Base-by-base conservation (phyloP, 2,888 invertebrate genomes). In the Blera fallax region DNA sequence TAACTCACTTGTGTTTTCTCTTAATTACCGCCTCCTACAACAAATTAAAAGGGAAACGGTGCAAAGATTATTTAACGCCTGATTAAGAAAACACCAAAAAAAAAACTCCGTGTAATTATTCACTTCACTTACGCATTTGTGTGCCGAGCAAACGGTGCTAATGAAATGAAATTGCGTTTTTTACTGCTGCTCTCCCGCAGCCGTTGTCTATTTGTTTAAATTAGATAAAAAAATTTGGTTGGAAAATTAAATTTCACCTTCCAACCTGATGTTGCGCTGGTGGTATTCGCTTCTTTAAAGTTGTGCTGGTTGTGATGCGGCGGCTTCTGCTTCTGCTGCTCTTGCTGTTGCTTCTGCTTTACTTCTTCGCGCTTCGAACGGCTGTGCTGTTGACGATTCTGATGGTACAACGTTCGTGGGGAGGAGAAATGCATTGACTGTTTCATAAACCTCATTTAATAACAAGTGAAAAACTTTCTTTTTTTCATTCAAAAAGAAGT, bases 361-460 rank as follows among this genome's bases (percentile, higher is more conserved):
- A 27, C 65, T 37, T 43, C 32, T 65, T 45, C 56, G 58, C 54
- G 64, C 67, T 73, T 8, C 43, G 45, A 50, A 56, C 58, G 11
- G 18, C 10, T 67, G 18, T 58, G 40, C 3, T 16, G 56, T 48
- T 27, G 67, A 70, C 21, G 45, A 78, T n/a, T 45, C 4, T 14
- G 40, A n/a, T 24, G 43, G 48, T 11, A 43, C 40, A 73, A 73
- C 52, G 52, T 74, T 70, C 34, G 74, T 48, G 76, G 62, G 37
- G 73, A 69, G 72, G 62, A 82, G 87, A 82, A 87, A 78, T 82
- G 82, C 87, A 87, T 78, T 78, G 82, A 82, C 73, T 76, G 82
- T 82, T 82, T 82, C 69, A 45, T 73, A 87, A 82, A 87, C 81
- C 87, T 87, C 81, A 87, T 87, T 87, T 82, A 82, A 81, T 40